A percentile compares a stretch with the other conserved stretches of the same genome.
Conservation (phyloP, 2,797 vertebrate species). For the Tachyglossus aculeatus region DNA sequence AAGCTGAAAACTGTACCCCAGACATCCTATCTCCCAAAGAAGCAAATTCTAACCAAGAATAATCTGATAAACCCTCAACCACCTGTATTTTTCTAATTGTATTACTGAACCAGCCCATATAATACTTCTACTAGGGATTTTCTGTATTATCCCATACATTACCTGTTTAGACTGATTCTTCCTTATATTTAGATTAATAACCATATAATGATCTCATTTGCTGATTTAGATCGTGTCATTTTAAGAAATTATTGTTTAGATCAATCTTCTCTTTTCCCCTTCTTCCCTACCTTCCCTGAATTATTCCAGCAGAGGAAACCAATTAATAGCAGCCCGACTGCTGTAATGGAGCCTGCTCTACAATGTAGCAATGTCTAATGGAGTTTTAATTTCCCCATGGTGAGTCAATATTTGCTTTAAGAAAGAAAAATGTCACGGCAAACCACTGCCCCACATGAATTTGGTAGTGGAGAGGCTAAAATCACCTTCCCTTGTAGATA, state of each 20-base stretch:
- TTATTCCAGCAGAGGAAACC: conserved; percentile 70
- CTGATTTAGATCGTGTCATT: conserved; percentile 67
- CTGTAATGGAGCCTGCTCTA: conserved; percentile 56
- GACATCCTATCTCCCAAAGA: background rate
- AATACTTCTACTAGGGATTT: conserved; percentile 29
- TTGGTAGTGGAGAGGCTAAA: conserved; percentile 17
- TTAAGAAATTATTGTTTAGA: conserved; percentile 59
- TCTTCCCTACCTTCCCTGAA: conserved; percentile 47
- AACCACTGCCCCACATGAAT: conserved; percentile 46
- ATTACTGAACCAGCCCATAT: conserved; percentile 18
- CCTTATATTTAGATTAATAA: conserved; percentile 61
- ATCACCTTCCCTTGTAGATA: background rate
- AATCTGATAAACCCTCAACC: conserved; percentile 21
- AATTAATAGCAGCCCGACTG: conserved; percentile 69
- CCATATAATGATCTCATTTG: conserved; percentile 62
- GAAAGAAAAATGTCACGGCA: conserved; percentile 61
- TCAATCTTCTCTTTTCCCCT: conserved; percentile 44
- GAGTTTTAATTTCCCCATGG: conserved; percentile 78
- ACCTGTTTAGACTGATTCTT: conserved; percentile 38
- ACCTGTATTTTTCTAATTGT: background rate
- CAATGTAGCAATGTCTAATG: conserved; percentile 70
- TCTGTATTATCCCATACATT: conserved; percentile 24
- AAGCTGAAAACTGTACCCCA: no score
- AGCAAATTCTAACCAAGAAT: conserved; percentile 38
- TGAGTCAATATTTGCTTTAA: conserved; percentile 74